phyloP scores from a whole-genome alignment of 2,113 vertebrate genomes.

The Puntigrus tetrazona region DNA sequence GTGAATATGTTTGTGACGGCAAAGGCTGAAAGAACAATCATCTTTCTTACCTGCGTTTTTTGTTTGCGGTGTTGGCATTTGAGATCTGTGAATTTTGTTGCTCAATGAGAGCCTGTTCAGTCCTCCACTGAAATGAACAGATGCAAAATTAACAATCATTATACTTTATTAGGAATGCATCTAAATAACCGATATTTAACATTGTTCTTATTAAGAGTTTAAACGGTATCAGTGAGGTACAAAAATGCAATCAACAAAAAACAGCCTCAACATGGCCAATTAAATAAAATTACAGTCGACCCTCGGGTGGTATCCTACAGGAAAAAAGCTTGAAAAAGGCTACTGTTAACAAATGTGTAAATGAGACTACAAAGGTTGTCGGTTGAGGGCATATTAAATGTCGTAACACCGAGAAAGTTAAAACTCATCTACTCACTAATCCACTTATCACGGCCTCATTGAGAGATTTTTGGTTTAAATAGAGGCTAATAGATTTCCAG shows the following conservation, averaged over 20 bases:
- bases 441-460: background rate
- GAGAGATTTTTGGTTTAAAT: no score
- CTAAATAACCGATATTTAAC: background rate
- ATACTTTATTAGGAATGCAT: background rate
- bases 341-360: background rate
- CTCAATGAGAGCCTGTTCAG: conserved; percentile 69
- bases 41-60: conserved; percentile 67
- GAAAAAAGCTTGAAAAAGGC: background rate
- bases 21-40: background rate
- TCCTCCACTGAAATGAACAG: conserved; percentile 69
- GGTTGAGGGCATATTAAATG: background rate
- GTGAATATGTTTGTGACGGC: background rate
- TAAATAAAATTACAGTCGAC: background rate
- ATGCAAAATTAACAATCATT: background rate
- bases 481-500: no score
- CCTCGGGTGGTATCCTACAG: no score
- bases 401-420: background rate
- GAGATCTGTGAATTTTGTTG: conserved; percentile 65
- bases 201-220: background rate
- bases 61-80: conserved; percentile 61
- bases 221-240: background rate
- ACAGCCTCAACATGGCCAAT: background rate
- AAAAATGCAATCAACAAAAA: background rate
- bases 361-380: background rate
- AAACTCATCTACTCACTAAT: background rate